These are phyloP conservation scores for Pectinophora gossypiella DNA, from an alignment of 1,140 invertebrate genomes.

Conservation along the genomic window DNA sequence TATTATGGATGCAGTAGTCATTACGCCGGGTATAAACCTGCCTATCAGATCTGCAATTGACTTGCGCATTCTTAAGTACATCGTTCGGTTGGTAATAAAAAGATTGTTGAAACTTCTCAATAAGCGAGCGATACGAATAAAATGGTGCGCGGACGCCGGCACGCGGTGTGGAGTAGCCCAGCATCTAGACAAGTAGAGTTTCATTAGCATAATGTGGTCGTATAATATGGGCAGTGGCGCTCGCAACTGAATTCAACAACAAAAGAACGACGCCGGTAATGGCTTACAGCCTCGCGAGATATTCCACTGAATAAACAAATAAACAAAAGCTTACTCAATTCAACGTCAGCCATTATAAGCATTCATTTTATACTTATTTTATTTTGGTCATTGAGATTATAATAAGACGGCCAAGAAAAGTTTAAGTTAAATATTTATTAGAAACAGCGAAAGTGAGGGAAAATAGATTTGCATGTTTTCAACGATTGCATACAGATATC, in stretches of 20 bases:
- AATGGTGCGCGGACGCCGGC: not conserved
- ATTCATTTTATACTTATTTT: too few relatives aligned
- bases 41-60: not conserved
- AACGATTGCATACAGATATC: too few relatives aligned
- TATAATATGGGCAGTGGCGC: not conserved
- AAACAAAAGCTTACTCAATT: too few relatives aligned
- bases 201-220: slow-evolving; percentile 41
- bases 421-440: too few relatives aligned
- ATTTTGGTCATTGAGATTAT: too few relatives aligned
- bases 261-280: not conserved
- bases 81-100: not conserved
- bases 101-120: not conserved
- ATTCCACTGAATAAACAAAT: not conserved
- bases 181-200: slow-evolving; percentile 33
- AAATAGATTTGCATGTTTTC: too few relatives aligned
- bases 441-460: too few relatives aligned
- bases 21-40: slow-evolving; percentile 14
- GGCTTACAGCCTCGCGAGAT: too few relatives aligned
- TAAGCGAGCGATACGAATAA: not conserved
- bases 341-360: too few relatives aligned
- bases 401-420: too few relatives aligned
- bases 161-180: not conserved
- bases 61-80: not conserved
- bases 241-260: not conserved
- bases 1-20: slow-evolving; percentile 27